Base-by-base conservation (phyloP, 2,113 vertebrate species). In the Corythaixoides concolor region DNA sequence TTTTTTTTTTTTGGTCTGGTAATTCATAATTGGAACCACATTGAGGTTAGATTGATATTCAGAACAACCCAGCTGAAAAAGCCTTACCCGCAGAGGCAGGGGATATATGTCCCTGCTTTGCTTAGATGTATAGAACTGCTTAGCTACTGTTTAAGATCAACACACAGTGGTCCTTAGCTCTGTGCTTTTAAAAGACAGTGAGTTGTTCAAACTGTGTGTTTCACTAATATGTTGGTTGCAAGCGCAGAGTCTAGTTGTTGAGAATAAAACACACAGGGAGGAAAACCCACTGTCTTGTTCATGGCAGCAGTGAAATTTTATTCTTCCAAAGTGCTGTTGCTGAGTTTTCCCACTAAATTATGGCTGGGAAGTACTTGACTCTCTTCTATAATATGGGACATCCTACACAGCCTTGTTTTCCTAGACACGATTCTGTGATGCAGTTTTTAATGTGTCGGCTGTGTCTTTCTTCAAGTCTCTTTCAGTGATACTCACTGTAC, bases 21-120 rank as follows among this genome's bases (percentile, higher is more conserved):
- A 97, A 97, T 97, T 98, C 98, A 89, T 99, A 99, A 99, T 99
- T 99, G 99, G 99, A 99, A 99, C 98, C 99, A 99, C 97, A 98
- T 99, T 99, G 97, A 70, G 95, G 96, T 97, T 96, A 93, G 90
- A 94, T 52, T 97, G 96, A 95, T 98, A 97, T 90, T 98, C 91
- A 82, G 93, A 96, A 85, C 39, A 96, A 93, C 88, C 84, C 95
- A 93, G 84, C 92, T 81, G 69, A 89, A 93, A 93, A 95, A 95
- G 62, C 93, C 79, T 78, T 97, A 84, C 88, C 43, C 82, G 63
- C 89, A 85, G 91, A 95, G 86, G 92, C 92, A 84, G 43, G 70
- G 45, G 27, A 49, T 93, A 64, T 93, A 94, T 53, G 56, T 60
- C 76, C 80, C 12, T 92, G 85, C 60, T 91, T 94, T 96, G 55